These are phyloP conservation scores for Lepidurus couesii DNA, from an alignment of 1,140 invertebrate species.

Conservation along the genomic window DNA sequence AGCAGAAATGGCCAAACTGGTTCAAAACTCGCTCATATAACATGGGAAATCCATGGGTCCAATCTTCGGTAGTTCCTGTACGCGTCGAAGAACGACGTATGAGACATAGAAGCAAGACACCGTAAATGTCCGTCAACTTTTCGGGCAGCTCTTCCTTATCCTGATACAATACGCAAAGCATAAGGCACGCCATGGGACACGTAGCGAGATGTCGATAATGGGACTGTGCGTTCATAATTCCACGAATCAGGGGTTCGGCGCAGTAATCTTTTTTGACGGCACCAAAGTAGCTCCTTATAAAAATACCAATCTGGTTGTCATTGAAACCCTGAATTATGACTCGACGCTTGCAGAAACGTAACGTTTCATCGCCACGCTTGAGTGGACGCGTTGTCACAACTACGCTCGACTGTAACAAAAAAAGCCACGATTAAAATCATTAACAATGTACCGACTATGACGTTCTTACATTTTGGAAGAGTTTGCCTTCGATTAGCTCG, in stretches of 20 bases:
- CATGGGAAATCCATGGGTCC: background rate
- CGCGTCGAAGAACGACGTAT: slow-evolving; percentile 25
- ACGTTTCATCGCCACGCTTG: slow-evolving; percentile 33
- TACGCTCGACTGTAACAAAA: background rate
- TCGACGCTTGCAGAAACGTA: slow-evolving; percentile 33
- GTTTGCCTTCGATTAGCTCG: slow-evolving; percentile 35
- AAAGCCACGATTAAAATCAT: background rate
- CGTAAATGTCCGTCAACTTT: slow-evolving; percentile 31
- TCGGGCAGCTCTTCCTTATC: slow-evolving; percentile 32
- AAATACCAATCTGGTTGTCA: slow-evolving; percentile 37
- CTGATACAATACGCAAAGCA: slow-evolving; percentile 39
- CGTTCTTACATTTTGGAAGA: slow-evolving; percentile 38
- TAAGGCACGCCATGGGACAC: slow-evolving; percentile 38
- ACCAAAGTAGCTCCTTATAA: slow-evolving; percentile 38
- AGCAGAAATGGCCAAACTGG: slow-evolving; percentile 37
- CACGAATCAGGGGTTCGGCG: slow-evolving; percentile 32
- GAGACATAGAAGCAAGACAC: slow-evolving; percentile 27
- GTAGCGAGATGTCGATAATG: slow-evolving; percentile 37
- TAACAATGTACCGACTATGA: background rate
- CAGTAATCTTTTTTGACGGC: slow-evolving; percentile 32
- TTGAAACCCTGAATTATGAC: slow-evolving; percentile 38
- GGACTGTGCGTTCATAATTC: slow-evolving; percentile 36
- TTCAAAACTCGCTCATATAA: slow-evolving; percentile 34
- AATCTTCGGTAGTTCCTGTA: background rate
- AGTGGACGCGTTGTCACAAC: slow-evolving; percentile 38